These are phyloP conservation scores for Macroglossus sobrinus DNA, from an alignment of 2,113 vertebrate species.

Conservation along the genomic window DNA sequence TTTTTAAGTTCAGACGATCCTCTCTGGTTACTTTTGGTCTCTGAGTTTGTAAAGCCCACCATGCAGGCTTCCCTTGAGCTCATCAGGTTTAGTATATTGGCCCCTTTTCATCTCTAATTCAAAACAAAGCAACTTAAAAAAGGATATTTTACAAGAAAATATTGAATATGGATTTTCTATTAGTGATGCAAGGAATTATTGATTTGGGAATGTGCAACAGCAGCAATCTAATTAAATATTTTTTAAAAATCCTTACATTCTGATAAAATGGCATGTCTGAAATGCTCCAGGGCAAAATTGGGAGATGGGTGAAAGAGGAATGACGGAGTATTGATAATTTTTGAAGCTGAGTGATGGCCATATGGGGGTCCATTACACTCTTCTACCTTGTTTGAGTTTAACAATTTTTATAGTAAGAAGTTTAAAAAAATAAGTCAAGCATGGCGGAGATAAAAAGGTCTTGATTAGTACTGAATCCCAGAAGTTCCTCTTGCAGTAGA, in stretches of 20 bases:
- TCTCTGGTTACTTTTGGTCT: no score
- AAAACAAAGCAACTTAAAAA: not conserved
- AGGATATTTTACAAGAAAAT: not conserved
- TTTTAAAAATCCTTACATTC: not conserved
- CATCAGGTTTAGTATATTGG: not conserved
- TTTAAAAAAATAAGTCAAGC: not conserved
- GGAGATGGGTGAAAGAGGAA: not conserved
- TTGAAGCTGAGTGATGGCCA: not conserved
- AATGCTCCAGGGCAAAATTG: not conserved
- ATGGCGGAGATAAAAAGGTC: not conserved
- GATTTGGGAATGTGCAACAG: not conserved
- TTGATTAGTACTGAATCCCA: not conserved
- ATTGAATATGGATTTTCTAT: not conserved
- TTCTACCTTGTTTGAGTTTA: not conserved
- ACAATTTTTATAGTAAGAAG: not conserved
- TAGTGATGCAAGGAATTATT: not conserved
- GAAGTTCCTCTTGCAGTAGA: not conserved
- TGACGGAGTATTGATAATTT: not conserved
- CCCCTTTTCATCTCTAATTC: not conserved
- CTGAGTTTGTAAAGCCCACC: not conserved
- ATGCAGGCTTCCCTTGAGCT: not conserved
- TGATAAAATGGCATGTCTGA: not conserved
- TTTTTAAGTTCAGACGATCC: no score
- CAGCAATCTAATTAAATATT: not conserved
- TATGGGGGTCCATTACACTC: not conserved